Base-by-base conservation (phyloP, 2,797 vertebrate species). In the Danio albolineatus region DNA sequence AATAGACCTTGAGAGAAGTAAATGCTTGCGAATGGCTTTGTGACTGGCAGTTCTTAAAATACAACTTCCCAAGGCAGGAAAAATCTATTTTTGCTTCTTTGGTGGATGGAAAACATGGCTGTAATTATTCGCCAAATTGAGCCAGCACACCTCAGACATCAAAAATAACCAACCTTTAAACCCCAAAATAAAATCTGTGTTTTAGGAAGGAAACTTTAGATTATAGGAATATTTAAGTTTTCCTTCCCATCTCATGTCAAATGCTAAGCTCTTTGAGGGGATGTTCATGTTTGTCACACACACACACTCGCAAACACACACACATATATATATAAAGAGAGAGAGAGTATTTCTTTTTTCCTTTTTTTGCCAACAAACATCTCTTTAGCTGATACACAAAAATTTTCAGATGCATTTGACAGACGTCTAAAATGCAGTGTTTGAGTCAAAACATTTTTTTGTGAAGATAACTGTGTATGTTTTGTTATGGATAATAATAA, bases 1-100 rank as follows among this genome's bases (percentile, higher is more conserved):
- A 43, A n/a, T 3, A 56, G 39, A 72, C 10, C 38, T 28, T 17
- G 13, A 57, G 39, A 43, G 17, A 57, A 56, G 38, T 57, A 53
- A 70, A 53, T 0, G 16, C 36, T 57, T 28, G 39, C 38, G 57
- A 72, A 44, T 41, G 7, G n/a, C 5, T 62, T 62, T 38, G 19
- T 77, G 62, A 66, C 28, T 77, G 39, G 19, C 54, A 36, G 75
- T 77, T 77, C 64, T 67, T 56, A 79, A 79, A 71, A 79, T 72
- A 79, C 72, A 13, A 62, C 62, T 62, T 69, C 67, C n/a, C 60
- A 57, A 49, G 46, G 43, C 79, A 62, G 76, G 44, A 17, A 77
- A 43, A 57, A 69, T 36, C 41, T 59, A 56, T 36, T 57, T 56
- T 44, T 44, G 70, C 19, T 44, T 4, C 39, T 72, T 51, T 2